Conservation (phyloP, 1,140 invertebrate species). For the Drosophila baimaii region DNA sequence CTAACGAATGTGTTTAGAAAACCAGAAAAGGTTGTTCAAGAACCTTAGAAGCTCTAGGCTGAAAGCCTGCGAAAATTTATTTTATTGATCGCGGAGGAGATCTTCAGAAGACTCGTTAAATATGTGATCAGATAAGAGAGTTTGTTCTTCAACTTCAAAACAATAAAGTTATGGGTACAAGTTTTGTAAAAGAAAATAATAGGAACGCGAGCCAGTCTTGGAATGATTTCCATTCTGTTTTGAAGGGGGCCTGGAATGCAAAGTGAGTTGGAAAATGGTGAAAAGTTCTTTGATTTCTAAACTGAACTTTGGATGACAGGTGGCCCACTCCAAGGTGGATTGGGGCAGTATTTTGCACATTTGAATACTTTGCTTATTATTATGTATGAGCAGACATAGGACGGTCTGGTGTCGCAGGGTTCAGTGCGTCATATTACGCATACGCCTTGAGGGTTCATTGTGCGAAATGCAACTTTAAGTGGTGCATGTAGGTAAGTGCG, state of each 20-base stretch:
- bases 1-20: constrained; percentile 17
- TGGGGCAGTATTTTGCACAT: constrained; percentile 27
- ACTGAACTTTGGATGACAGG: not conserved
- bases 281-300: not conserved
- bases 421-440: constrained; percentile 15
- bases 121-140: not conserved
- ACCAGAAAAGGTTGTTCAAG: constrained; percentile 29
- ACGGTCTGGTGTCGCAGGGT: not conserved
- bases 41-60: constrained; percentile 1
- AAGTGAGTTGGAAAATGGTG: constrained; percentile 2
- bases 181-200: too few relatives aligned
- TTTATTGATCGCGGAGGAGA: not conserved
- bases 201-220: too few relatives aligned
- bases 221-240: too few relatives aligned
- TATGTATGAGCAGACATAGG: not conserved
- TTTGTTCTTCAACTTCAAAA: not conserved
- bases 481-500: too few relatives aligned
- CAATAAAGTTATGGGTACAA: not conserved
- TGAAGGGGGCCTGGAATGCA: too few relatives aligned
- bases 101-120: not conserved
- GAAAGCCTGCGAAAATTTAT: constrained; percentile 1
- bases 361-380: constrained; percentile 17
- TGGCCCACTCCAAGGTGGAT: not conserved
- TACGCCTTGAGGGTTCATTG: constrained; percentile 8
- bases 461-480: not conserved